Base-by-base conservation (phyloP, 37 sponge, comb jelly and placozoan species). In the Beroe ovata region DNA sequence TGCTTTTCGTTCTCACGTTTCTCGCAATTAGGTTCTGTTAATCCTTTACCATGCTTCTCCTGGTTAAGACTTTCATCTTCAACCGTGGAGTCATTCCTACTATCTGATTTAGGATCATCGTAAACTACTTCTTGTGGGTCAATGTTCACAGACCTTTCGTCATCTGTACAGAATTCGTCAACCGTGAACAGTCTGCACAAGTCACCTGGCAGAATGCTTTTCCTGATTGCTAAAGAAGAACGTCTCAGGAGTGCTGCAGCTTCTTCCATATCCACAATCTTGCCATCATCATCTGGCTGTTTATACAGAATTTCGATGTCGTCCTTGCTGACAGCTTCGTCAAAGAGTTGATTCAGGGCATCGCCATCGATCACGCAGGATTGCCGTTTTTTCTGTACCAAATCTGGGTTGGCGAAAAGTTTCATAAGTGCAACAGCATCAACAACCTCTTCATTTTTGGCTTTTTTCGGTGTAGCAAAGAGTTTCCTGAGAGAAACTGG, bases 341-440 rank as follows among this genome's bases (percentile, higher is more conserved):
- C 84, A 23, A 77, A 77, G 14, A 77, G 54, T 6, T 36, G 39
- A 54, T 77, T 77, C 14, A 77, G 47, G 1, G 84, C 84, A 28
- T 77, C 84, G n/a, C 54, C 42, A 23, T 77, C 84, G 28, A 77
- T 42, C 0, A 77, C 38, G 54, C 25, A n/a, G 6, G 84, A 77
- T 19, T 40, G 21, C 23, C 84, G 84, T 19, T 77, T 41, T 30
- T 66, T 32, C 36, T 66, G 25, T 6, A 77, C 0, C 28, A 77
- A 16, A 11, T 77, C 33, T 39, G 84, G 84, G 38, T 77, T 77
- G 28, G 84, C 84, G 21, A 77, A 77, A 6, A 77, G 28, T 77
- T 42, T 77, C 23, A 77, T 77, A 23, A 77, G 35, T 0, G 84
- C 84, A 4, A 77, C 84, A 18, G 84, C 84, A 77, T 77, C 84